Conservation (phyloP, 1,140 invertebrate genomes). For the Carcinoscorpius rotundicauda region DNA sequence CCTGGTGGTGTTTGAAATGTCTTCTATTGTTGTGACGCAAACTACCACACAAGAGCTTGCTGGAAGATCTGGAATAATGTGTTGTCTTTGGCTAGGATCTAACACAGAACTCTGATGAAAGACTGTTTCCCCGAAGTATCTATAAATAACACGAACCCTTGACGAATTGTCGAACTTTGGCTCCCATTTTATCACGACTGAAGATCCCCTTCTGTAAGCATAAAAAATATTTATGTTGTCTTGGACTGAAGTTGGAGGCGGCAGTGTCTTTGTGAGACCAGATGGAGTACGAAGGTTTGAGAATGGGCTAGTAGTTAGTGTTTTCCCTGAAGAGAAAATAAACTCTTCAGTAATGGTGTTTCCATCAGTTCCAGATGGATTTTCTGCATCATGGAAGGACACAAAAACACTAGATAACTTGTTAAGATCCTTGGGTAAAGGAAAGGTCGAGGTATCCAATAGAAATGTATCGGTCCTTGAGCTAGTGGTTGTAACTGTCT, state of each 20-base stretch:
- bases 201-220: slow-evolving; percentile 44
- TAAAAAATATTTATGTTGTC: slow-evolving; percentile 32
- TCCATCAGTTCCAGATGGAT: too few relatives aligned
- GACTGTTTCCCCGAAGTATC: slow-evolving; percentile 74
- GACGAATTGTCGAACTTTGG: slow-evolving; percentile 64
- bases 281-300: too few relatives aligned
- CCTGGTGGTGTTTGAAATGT: slow-evolving; percentile 55
- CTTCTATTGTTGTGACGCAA: slow-evolving; percentile 65
- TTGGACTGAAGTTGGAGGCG: not conserved
- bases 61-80: slow-evolving; percentile 83
- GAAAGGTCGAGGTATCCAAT: too few relatives aligned
- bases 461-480: slow-evolving; percentile 2
- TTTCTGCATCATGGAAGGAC: too few relatives aligned
- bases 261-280: not conserved
- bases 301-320: too few relatives aligned
- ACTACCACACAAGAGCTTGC: slow-evolving; percentile 82
- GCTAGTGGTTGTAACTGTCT: slow-evolving; percentile 13
- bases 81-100: slow-evolving; percentile 72
- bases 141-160: slow-evolving; percentile 75
- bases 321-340: too few relatives aligned
- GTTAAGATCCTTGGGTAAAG: too few relatives aligned
- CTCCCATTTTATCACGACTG: slow-evolving; percentile 83
- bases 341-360: too few relatives aligned
- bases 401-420: too few relatives aligned
- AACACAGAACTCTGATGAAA: slow-evolving; percentile 79